These are phyloP conservation scores for Alentia gelatinosa DNA, from an alignment of 2,888 invertebrate species.

Conservation along the genomic window DNA sequence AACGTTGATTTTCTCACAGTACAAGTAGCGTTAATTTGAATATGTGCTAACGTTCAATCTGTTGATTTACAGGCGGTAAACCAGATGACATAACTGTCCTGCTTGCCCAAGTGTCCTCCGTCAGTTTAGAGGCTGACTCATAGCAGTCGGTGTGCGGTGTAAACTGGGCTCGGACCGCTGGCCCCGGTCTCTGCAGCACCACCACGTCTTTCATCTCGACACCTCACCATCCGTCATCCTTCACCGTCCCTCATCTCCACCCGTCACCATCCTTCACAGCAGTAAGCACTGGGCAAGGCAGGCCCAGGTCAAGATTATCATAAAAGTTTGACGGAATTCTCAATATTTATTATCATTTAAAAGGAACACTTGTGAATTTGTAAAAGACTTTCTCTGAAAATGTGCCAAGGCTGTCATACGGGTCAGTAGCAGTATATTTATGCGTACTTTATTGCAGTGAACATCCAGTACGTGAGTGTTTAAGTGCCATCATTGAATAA, in stretches of 20 bases:
- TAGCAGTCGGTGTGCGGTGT: not conserved
- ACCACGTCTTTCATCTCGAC: not conserved
- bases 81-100: conserved; percentile 99
- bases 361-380: not conserved
- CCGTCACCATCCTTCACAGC: not conserved
- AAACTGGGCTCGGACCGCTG: not conserved
- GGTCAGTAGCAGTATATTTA: not conserved
- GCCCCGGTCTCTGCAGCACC: not conserved
- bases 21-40: too few species aligned
- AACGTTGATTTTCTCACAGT: too few species aligned
- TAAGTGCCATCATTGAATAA: not conserved
- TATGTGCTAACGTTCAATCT: not conserved
- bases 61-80: conserved; percentile 91
- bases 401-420: not conserved
- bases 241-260: too few species aligned
- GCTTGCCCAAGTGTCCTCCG: conserved; percentile 88
- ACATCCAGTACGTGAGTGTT: not conserved
- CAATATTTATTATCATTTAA: not conserved
- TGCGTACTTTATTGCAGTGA: not conserved
- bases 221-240: too few species aligned
- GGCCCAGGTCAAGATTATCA: not conserved
- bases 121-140: not conserved
- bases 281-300: not conserved
- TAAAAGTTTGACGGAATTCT: not conserved
- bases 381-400: not conserved